Conservation (phyloP, 1,140 invertebrate species). For the Sycobia sp. region DNA sequence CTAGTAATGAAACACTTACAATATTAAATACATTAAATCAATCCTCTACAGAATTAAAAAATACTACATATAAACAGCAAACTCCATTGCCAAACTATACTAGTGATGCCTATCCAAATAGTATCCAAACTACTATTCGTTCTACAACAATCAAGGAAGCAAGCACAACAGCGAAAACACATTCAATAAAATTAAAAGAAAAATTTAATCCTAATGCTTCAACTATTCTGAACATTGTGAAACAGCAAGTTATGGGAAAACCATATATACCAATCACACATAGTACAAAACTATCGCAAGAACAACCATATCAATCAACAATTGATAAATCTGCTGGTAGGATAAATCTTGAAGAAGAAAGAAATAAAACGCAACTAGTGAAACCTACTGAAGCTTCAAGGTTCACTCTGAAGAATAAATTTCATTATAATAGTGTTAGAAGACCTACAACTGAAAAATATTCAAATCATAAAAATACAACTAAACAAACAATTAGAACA, state of each 20-base stretch:
- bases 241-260: conserved; percentile 7
- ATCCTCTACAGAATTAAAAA: background rate
- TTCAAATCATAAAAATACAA: conserved; percentile 20
- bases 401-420: conserved; percentile 20
- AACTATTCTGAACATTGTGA: background rate
- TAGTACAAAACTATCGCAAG: conserved; percentile 4
- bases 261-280: conserved; percentile 5
- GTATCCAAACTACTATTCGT: background rate
- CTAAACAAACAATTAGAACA: conserved; percentile 13
- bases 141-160: background rate
- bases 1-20: background rate
- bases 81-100: background rate
- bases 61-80: conserved; percentile 1
- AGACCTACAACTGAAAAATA: conserved; percentile 5
- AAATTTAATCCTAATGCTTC: background rate
- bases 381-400: conserved; percentile 22
- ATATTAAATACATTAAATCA: background rate
- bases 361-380: conserved; percentile 13
- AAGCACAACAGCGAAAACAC: background rate
- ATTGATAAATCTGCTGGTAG: conserved; percentile 34
- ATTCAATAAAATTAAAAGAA: background rate
- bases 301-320: conserved; percentile 24
- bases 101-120: conserved; percentile 3
- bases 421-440: conserved; percentile 18
- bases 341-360: conserved; percentile 34